phyloP scores from a whole-genome alignment of 2,113 vertebrate genomes.

The Halichoeres trimaculatus region DNA sequence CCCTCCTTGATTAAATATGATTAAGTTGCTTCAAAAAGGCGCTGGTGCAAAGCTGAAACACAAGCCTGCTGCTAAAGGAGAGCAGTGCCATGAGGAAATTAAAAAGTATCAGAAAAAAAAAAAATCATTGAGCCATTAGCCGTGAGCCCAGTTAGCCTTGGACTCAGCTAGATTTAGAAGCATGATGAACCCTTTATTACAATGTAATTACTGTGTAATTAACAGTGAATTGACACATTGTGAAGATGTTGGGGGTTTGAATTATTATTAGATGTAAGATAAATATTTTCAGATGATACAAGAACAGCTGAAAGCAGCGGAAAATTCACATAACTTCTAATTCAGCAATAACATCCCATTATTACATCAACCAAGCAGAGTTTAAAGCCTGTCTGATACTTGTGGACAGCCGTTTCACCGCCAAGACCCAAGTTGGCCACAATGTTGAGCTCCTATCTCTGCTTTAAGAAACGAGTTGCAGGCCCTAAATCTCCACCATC shows the following conservation, averaged over 20 bases:
- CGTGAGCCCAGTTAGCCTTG: constrained; percentile 16
- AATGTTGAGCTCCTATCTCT: not conserved
- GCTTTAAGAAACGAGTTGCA: not conserved
- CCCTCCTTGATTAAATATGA: constrained; percentile 1
- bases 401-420: not conserved
- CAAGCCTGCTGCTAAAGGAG: constrained; percentile 65
- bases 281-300: not conserved
- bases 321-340: not conserved
- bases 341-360: not conserved
- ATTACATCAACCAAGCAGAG: not conserved
- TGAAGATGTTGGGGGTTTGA: constrained; percentile 27
- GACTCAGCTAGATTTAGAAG: not conserved
- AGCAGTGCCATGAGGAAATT: constrained; percentile 37
- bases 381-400: not conserved
- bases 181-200: constrained; percentile 12
- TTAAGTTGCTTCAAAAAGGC: constrained; percentile 28
- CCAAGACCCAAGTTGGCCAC: not conserved
- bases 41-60: constrained; percentile 49
- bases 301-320: not conserved
- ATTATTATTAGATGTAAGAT: not conserved
- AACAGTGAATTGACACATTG: constrained; percentile 66
- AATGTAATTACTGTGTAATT: constrained; percentile 69
- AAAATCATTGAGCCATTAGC: constrained; percentile 22
- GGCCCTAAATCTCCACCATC: not conserved
- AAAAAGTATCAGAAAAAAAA: constrained; percentile 27